Percentiles rank a stretch among this genome's conserved stretches.
These are phyloP conservation scores for Caradrina kadenii DNA, from an alignment of 2,888 invertebrate genomes.

Conservation along the genomic window DNA sequence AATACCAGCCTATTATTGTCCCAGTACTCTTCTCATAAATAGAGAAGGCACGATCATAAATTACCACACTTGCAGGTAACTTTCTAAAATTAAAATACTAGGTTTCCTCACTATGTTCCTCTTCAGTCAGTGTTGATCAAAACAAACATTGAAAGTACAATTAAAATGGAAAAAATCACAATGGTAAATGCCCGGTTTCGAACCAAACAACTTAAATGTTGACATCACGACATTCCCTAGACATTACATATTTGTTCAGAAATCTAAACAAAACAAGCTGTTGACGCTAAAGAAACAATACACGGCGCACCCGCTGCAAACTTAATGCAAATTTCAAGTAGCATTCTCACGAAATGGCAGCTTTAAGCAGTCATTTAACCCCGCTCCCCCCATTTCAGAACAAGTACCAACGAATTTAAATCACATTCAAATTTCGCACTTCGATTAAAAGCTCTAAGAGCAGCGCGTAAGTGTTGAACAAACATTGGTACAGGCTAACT, in stretches of 20 bases:
- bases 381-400: conserved; percentile 61
- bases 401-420: conserved; percentile 85
- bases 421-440: conserved; percentile 89
- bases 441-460: conserved; percentile 88
- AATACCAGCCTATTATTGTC: background rate
- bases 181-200: no score
- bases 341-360: conserved; percentile 71
- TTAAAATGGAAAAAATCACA: no score
- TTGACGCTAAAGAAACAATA: conserved; percentile 65
- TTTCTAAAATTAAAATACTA: no score
- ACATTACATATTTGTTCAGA: background rate
- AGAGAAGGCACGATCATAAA: no score
- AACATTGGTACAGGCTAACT: conserved; percentile 85
- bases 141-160: no score
- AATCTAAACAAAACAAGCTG: conserved; percentile 62
- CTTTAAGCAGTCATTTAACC: conserved; percentile 74
- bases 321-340: conserved; percentile 83
- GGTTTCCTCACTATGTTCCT: no score
- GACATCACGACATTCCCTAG: no score
- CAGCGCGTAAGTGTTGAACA: conserved; percentile 87
- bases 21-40: no score
- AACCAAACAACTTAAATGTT: no score
- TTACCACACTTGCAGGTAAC: no score
- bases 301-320: conserved; percentile 67
- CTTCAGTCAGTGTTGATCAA: no score